Base-by-base conservation (phyloP, 2,797 vertebrate genomes). In the Lophius americanus region DNA sequence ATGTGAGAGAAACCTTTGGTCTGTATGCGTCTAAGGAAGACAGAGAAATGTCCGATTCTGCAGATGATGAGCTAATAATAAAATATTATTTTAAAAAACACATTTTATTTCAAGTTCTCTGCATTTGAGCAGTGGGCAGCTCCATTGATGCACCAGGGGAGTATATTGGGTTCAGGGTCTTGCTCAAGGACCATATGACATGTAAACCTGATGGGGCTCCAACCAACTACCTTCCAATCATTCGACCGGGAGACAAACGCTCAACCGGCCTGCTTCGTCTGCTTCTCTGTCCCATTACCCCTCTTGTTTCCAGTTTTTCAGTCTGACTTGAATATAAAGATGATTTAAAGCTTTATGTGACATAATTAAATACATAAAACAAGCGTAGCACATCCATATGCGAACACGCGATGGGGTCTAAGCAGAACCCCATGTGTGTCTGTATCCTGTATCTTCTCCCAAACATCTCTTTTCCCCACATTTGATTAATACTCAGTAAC, bases 1-100 rank as follows among this genome's bases (percentile, higher is more conserved):
- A 64, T 63, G 75, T 68, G 62, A 78, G 56, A 66, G 55, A 39
- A 72, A 78, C 66, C 52, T 77, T 67, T 56, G 47, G 51, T 46
- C 41, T 52, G 60, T 53, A 10, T 6, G 42, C 42, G 52, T 46
- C 38, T 33, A 4, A 49, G 12, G 6, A 41, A 50, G 51, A 37
- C 41, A 39, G 11, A 62, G 14, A 10, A 3, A 46, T 60, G 64
- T 76, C 44, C 68, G 48, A 3, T 61, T 77, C 60, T 59, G 49
- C 64, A 72, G 73, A 75, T 74, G 69, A 78, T 61, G 5, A n/a
- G 36, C 65, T 23, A 23, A 23, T 23, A 23, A 23, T 23, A 23
- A 23, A 23, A 23, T 23, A 23, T 23, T 23, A 23, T 23, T 23
- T 23, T 23, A 23, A 23, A 23, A 23, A 23, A 23, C 23, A 23